phyloP scores from a whole-genome alignment of 2,888 invertebrate genomes.

The Leptopilina myrica region DNA sequence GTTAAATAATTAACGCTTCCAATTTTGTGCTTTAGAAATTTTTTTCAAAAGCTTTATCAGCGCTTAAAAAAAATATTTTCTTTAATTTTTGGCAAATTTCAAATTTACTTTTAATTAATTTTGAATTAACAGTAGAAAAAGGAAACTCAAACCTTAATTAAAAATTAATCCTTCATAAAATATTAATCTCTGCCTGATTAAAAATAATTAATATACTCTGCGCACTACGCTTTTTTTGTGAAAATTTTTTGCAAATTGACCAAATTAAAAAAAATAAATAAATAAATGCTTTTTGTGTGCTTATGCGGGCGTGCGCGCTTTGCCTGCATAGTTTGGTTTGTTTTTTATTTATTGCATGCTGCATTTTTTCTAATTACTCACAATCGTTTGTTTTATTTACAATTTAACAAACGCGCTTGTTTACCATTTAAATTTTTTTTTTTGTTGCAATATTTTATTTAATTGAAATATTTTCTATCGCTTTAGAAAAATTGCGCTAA shows the following conservation, averaged over 20 bases:
- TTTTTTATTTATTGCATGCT: slow-evolving; percentile 40
- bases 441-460: neutral
- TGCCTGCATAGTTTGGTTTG: slow-evolving; percentile 34
- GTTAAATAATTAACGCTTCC: no score
- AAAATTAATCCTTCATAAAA: no score
- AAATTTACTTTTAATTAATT: no score
- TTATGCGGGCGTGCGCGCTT: slow-evolving; percentile 49
- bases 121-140: no score
- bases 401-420: slow-evolving; percentile 15
- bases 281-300: slow-evolving; percentile 48
- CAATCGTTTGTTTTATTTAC: slow-evolving; percentile 25
- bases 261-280: neutral
- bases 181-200: neutral
- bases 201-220: neutral
- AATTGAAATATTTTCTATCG: neutral
- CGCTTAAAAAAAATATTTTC: no score
- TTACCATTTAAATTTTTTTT: slow-evolving; percentile 5
- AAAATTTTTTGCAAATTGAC: neutral
- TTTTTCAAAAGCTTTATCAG: no score
- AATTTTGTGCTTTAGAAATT: no score
- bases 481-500: neutral
- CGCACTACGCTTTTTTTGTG: slow-evolving; percentile 13
- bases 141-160: no score
- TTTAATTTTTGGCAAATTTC: no score
- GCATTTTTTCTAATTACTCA: slow-evolving; percentile 20